Evolutionary conservation across 2,113 vertebrate genomes (phyloP).

Genomic region (Notechis scutatus): DNA sequence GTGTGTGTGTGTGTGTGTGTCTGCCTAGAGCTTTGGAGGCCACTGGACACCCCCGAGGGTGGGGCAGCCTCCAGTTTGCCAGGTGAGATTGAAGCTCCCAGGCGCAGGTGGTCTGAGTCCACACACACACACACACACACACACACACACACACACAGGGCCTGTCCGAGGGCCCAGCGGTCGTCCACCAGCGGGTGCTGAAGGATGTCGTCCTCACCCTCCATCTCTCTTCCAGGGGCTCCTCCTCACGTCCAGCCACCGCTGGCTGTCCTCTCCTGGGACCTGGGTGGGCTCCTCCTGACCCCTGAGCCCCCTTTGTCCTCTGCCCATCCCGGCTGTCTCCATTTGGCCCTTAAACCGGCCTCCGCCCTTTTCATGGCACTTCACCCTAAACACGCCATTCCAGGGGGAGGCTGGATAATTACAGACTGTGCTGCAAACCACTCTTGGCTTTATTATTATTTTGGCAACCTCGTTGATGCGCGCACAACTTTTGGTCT

Average conservation of each 20-base stretch:
- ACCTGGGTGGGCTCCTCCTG: neutral
- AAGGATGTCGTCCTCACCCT: neutral
- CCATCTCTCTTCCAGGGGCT: neutral
- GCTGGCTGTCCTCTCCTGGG: neutral
- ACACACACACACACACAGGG: neutral
- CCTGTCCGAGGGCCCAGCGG: neutral
- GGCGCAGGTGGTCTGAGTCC: neutral
- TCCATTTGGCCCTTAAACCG: neutral
- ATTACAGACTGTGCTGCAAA: neutral
- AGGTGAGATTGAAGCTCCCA: neutral
- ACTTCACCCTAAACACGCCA: too few species aligned
- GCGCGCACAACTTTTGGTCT: neutral
- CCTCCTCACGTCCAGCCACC: neutral
- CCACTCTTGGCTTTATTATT: neutral
- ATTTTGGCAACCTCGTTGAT: neutral
- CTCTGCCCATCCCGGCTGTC: neutral
- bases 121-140: too few species aligned
- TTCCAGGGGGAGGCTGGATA: neutral
- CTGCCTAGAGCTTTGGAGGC: neutral
- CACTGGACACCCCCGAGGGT: neutral
- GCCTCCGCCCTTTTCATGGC: neutral
- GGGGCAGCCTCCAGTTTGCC: neutral
- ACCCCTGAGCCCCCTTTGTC: neutral
- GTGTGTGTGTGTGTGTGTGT: too few species aligned
- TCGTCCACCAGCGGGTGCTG: neutral